phyloP scores from a whole-genome alignment of 2,888 invertebrate species.

The Eupithecia subumbrata region DNA sequence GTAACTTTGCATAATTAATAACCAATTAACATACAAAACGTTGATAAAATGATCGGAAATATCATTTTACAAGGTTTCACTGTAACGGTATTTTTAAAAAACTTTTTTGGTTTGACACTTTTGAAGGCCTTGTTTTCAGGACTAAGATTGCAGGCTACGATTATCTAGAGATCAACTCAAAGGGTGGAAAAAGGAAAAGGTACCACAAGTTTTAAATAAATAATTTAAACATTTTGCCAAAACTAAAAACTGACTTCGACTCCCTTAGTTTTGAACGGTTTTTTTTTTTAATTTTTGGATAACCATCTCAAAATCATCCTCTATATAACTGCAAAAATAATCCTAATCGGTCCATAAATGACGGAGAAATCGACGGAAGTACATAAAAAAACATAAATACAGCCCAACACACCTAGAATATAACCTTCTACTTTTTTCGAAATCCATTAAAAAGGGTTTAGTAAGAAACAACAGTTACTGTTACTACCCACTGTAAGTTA shows the following conservation, averaged over 20 bases:
- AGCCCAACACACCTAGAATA: too few relatives aligned
- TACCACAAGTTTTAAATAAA: neutral
- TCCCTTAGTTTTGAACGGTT: too few relatives aligned
- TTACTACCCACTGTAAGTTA: neutral
- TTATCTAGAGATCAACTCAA: neutral
- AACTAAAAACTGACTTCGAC: too few relatives aligned
- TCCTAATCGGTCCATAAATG: too few relatives aligned
- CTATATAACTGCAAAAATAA: too few relatives aligned
- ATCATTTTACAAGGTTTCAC: neutral
- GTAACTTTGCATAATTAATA: neutral
- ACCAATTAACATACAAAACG: neutral
- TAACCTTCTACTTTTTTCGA: too few relatives aligned
- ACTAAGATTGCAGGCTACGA: neutral
- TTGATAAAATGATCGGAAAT: neutral
- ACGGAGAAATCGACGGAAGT: too few relatives aligned
- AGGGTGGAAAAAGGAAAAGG: neutral
- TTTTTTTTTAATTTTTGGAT: too few relatives aligned
- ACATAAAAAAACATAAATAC: too few relatives aligned
- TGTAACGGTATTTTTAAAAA: neutral
- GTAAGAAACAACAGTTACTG: neutral
- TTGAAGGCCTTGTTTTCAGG: too few relatives aligned
- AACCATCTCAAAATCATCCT: too few relatives aligned
- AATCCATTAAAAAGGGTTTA: neutral
- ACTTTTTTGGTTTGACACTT: neutral
- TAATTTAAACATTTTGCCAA: too few relatives aligned